Conservation (phyloP, 2,888 invertebrate genomes). For the Drosophila tripunctata region DNA sequence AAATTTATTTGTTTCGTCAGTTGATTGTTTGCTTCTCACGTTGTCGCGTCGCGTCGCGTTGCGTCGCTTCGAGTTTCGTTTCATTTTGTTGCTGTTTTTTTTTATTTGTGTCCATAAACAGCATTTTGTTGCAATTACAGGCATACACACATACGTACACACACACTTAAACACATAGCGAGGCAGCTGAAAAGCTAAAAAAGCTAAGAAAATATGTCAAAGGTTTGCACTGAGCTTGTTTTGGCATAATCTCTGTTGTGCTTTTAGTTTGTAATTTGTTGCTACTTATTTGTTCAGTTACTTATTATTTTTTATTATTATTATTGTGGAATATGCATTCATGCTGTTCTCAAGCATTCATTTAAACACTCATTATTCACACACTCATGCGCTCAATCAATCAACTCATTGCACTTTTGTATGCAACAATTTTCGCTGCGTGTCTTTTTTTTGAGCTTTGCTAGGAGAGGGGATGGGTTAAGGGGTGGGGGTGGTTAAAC, state of each 20-base stretch:
- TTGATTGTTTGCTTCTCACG: slow-evolving; percentile 37
- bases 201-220: slow-evolving; percentile 63
- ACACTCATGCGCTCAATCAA: slow-evolving; percentile 17
- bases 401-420: slow-evolving; percentile 14
- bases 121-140: slow-evolving; percentile 57
- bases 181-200: slow-evolving; percentile 39
- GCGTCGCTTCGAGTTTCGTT: no score
- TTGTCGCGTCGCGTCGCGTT: slow-evolving; percentile 45
- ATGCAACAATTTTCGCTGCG: slow-evolving; percentile 14
- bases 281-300: slow-evolving; percentile 2
- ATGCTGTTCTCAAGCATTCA: slow-evolving; percentile 18
- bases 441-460: slow-evolving; percentile 6
- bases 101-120: slow-evolving; percentile 60
- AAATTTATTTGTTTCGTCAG: slow-evolving; percentile 22
- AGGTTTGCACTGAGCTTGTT: slow-evolving; percentile 62
- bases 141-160: slow-evolving; percentile 30
- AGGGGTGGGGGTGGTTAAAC: neutral
- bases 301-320: no score
- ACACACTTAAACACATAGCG: slow-evolving; percentile 16
- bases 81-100: slow-evolving; percentile 44
- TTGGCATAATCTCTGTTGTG: slow-evolving; percentile 15
- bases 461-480: neutral
- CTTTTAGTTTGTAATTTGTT: slow-evolving; percentile 27
- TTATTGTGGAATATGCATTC: slow-evolving; percentile 55
- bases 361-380: slow-evolving; percentile 2